Evolutionary conservation across 2,888 invertebrate genomes (phyloP), one percentile per base, ranked within the genome.

Genomic region (Vanessa cardui): DNA sequence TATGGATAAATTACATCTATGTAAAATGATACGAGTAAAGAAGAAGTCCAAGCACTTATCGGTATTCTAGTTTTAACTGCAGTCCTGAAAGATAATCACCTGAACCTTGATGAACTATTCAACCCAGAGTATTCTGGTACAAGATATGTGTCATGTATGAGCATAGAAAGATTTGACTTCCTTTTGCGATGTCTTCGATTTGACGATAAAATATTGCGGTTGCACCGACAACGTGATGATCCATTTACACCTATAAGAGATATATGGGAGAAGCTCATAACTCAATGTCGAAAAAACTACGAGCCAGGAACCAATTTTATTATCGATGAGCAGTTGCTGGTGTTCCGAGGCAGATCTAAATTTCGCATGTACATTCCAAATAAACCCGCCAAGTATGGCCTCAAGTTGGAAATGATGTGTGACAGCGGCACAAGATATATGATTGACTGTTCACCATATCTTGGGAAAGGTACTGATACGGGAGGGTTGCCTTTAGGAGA

Each of bases 351-450:
- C 0, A 66, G 74, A 58, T 71, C 69, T 50, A 63, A 59, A 44
- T 71, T 72, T 50, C 16, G 46, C 15, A 62, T 66, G 59, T 66
- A 76, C 61, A 74, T 72, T n/a, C 76, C 74, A 4, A 74, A 72
- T 50, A 73, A 76, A 72, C 74, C 74, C n/a, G 63, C 60, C 18
- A 76, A 73, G 60, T 76, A 74, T 73, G 74, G 76, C 69, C 50
- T 78, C 12, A 84, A 85, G 75, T 75, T 85, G 20, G 65, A 77
- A 61, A 77, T 78, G 69, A 63, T 83, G 61, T 80, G 80, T 54
- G 83, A 85, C 72, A 78, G 79, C 62, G 70, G 62, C 21, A 83
- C 82, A 44, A 74, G 70, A 26, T 83, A 84, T 71, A 76, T 85
- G 77, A 54, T 82, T 31, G 76, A 77, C 74, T 78, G 77, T 26